These are phyloP conservation scores for Hemiprocne comata DNA, from an alignment of 2,113 vertebrate species.

Conservation along the genomic window DNA sequence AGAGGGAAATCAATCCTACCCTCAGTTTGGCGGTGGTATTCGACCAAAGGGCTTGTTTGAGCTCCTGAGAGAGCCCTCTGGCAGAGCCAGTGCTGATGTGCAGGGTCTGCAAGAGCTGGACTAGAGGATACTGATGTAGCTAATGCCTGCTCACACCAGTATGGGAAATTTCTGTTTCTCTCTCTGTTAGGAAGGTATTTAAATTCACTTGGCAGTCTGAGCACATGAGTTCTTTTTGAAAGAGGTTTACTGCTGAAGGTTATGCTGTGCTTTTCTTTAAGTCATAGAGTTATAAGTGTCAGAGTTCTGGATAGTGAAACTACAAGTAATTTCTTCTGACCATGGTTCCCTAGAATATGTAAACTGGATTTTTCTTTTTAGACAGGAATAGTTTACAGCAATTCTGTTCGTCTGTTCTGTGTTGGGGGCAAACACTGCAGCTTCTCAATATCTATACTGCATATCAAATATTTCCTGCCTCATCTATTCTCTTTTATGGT, in stretches of 20 bases:
- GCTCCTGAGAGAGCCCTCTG: not conserved
- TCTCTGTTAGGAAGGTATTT: not conserved
- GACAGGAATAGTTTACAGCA: not conserved
- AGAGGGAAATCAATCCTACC: not conserved
- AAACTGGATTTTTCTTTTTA: not conserved
- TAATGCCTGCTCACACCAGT: not conserved
- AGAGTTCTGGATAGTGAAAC: conserved; percentile 28
- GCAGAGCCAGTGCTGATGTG: not conserved
- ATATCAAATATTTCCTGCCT: not conserved
- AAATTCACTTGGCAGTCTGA: conserved; percentile 59
- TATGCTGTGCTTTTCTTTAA: conserved; percentile 43
- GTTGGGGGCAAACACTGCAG: not conserved
- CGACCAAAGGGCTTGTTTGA: not conserved
- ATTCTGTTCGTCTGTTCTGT: not conserved
- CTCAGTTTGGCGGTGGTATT: not conserved
- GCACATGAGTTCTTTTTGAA: conserved; percentile 41
- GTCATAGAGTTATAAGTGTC: conserved; percentile 31
- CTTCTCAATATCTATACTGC: not conserved
- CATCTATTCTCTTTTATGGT: not conserved
- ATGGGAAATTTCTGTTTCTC: not conserved
- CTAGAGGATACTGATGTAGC: not conserved
- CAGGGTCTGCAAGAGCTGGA: not conserved
- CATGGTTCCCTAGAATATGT: conserved; percentile 11
- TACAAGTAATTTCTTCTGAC: conserved; percentile 9
- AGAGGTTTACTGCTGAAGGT: conserved; percentile 61